Percentiles rank a stretch among this genome's conserved stretches.
Conservation (phyloP, 2,888 invertebrate genomes). For the Sericinus montela region DNA sequence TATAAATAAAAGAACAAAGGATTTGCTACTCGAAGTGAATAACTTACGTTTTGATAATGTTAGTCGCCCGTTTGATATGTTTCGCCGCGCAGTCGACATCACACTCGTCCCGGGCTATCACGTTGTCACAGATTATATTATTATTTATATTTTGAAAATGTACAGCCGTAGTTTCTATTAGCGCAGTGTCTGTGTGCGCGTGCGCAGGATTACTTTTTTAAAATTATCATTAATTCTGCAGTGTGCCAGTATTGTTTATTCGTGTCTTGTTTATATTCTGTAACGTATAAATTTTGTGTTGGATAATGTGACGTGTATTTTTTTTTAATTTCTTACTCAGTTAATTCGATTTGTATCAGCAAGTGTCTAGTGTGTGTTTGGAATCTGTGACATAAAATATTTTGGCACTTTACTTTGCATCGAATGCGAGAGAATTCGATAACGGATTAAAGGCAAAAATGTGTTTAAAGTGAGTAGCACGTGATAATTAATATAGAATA, state of each 20-base stretch:
- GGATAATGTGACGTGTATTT: no score
- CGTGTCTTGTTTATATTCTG: not conserved
- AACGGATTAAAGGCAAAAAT: conserved; percentile 1
- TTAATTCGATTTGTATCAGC: not conserved
- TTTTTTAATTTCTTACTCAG: no score
- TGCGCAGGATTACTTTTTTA: not conserved
- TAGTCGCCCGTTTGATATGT: conserved; percentile 26
- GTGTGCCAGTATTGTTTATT: not conserved
- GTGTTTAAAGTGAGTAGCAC: conserved; percentile 5
- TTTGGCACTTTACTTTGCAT: conserved; percentile 10
- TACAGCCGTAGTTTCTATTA: not conserved
- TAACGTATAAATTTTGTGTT: no score
- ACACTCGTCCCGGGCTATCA: conserved; percentile 10
- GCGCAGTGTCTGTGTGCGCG: not conserved
- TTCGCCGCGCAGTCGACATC: conserved; percentile 16
- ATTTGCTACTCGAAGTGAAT: conserved; percentile 40
- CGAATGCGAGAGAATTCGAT: not conserved
- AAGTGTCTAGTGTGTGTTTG: not conserved
- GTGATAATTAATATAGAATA: not conserved
- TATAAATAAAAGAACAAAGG: conserved; percentile 58
- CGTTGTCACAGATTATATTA: conserved; percentile 8
- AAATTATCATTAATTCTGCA: not conserved
- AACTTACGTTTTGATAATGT: conserved; percentile 49
- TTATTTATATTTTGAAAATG: conserved; percentile 4
- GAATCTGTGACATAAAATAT: not conserved